Percentiles rank a stretch among this genome's conserved stretches.
Conservation (phyloP, 2,797 vertebrate genomes). For the Lagorchestes hirsutus region DNA sequence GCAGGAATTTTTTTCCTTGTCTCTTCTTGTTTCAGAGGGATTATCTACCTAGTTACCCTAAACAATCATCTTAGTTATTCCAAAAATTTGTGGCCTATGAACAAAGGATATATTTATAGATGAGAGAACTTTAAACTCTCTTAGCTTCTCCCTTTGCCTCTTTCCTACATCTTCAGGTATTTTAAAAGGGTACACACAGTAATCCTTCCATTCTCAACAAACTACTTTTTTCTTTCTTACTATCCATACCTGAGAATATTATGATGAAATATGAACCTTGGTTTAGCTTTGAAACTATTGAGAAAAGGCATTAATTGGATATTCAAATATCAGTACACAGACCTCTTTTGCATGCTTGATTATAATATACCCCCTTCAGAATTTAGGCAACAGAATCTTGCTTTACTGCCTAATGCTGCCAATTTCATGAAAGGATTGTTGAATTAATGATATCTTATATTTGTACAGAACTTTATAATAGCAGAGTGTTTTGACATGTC, state of each 20-base stretch:
- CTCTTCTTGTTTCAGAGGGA: slow-evolving; percentile 13
- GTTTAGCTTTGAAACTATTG: neutral
- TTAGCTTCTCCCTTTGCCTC: neutral
- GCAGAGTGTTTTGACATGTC: neutral
- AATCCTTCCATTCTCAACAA: slow-evolving; percentile 14
- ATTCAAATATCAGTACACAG: neutral
- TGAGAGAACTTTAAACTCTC: slow-evolving; percentile 31
- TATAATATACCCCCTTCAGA: neutral
- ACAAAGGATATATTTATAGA: slow-evolving; percentile 2
- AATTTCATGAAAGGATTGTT: neutral
- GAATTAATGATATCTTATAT: neutral
- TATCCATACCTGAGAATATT: slow-evolving; percentile 28
- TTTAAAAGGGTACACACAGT: neutral
- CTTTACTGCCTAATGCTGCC: neutral
- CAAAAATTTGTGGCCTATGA: slow-evolving; percentile 10
- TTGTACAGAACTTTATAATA: neutral
- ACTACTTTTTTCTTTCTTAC: slow-evolving; percentile 16
- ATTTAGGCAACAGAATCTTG: neutral
- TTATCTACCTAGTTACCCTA: neutral
- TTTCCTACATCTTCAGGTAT: slow-evolving; percentile 37
- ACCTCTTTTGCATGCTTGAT: slow-evolving; percentile 37
- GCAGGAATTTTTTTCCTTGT: neutral
- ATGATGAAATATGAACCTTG: neutral
- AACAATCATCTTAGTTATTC: slow-evolving; percentile 30
- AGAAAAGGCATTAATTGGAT: slow-evolving; percentile 38